Percentiles rank a stretch among this genome's conserved stretches.
These are phyloP conservation scores for Mirounga angustirostris DNA, from an alignment of 2,113 vertebrate species.

Conservation along the genomic window DNA sequence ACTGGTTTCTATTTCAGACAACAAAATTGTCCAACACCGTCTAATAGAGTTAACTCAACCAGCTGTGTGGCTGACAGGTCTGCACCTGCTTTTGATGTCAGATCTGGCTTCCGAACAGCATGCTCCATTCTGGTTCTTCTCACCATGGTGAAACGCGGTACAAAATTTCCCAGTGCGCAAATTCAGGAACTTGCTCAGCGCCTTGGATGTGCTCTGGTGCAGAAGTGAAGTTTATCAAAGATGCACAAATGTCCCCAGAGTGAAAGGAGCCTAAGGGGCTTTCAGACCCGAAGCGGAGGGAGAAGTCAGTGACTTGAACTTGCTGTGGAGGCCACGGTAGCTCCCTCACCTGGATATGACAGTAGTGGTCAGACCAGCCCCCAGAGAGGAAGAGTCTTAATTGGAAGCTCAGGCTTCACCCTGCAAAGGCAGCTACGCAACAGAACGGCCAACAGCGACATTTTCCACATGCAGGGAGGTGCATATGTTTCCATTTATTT, in stretches of 20 bases:
- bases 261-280: background rate
- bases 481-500: constrained; percentile 70
- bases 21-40: constrained; percentile 58
- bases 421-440: constrained; percentile 15
- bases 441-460: background rate
- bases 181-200: background rate
- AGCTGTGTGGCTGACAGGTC: constrained; percentile 75
- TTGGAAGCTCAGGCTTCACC: background rate
- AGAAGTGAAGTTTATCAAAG: background rate
- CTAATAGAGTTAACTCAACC: constrained; percentile 68
- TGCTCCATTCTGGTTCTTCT: background rate
- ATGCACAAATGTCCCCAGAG: background rate
- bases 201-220: background rate
- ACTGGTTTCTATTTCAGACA: constrained; percentile 71
- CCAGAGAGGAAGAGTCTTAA: background rate
- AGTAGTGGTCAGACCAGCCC: background rate
- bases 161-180: background rate
- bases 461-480: constrained; percentile 42
- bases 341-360: background rate
- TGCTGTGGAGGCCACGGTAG: fast-evolving
- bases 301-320: background rate
- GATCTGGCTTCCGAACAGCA: constrained; percentile 5
- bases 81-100: constrained; percentile 61
- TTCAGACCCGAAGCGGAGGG: background rate
- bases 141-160: background rate